These are phyloP conservation scores for Ichneumoninae sp. DNA, from an alignment of 2,888 invertebrate species.

Conservation along the genomic window DNA sequence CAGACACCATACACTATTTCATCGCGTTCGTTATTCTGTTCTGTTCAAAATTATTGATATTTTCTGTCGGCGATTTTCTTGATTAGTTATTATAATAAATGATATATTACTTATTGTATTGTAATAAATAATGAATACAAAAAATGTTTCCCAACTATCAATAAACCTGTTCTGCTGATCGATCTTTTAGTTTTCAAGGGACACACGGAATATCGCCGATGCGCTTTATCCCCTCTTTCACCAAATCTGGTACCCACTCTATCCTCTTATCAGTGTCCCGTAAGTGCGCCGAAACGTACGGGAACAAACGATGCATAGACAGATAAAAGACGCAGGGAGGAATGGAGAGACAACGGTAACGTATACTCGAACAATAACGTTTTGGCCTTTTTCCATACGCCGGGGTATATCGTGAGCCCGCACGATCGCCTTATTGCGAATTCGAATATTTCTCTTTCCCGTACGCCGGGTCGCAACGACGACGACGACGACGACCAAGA, in stretches of 20 bases:
- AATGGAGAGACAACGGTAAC: slow-evolving; percentile 41
- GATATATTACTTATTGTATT: too few species aligned
- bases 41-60: too few species aligned
- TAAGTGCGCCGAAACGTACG: slow-evolving; percentile 44
- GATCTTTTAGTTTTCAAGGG: not conserved
- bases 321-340: slow-evolving; percentile 41
- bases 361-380: slow-evolving; percentile 59
- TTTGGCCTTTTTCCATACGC: slow-evolving; percentile 60
- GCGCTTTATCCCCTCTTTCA: not conserved
- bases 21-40: too few species aligned
- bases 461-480: slow-evolving; percentile 30
- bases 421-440: slow-evolving; percentile 53
- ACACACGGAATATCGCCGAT: not conserved
- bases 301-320: slow-evolving; percentile 35
- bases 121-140: too few species aligned
- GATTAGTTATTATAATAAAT: too few species aligned
- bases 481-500: slow-evolving; percentile 41
- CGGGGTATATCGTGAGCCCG: slow-evolving; percentile 30
- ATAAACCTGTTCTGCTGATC: not conserved
- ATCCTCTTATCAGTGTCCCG: slow-evolving; percentile 35
- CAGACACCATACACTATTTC: too few species aligned
- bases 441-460: slow-evolving; percentile 46
- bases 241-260: slow-evolving; percentile 2
- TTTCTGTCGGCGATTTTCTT: too few species aligned
- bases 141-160: not conserved